Evolutionary conservation across 2,113 vertebrate genomes (phyloP), one percentile per base, ranked within the genome.

Genomic region (Nannobrachium achirus): DNA sequence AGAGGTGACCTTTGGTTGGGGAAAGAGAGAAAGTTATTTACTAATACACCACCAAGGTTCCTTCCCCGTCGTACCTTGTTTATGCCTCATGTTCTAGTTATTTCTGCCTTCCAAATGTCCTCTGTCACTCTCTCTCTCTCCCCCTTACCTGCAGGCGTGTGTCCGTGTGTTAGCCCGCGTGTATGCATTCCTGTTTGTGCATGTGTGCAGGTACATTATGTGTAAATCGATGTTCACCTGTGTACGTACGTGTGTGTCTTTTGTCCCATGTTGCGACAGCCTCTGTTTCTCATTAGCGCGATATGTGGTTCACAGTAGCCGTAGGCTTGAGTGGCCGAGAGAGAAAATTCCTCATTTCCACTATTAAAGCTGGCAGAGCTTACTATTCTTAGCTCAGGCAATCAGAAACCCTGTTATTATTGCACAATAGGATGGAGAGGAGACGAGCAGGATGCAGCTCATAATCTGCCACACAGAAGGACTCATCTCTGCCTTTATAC

Each of bases 321-420:
- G 11, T n/a, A 15, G 71, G 83, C 71, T 62, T 8, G 1, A 55
- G 71, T 69, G 56, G 53, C 66, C 45, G 58, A 45, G 41, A 48
- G 50, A 79, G 38, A 33, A 33, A 33, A 74, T 69, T 42, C 38
- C 56, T 42, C 8, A 73, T 65, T 57, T 61, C 69, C 50, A 11
- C 63, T 63, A 63, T 83, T 71, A 82, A 75, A 72, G 69, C 71
- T 56, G 66, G 66, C 6, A 59, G 69, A 51, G 67, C 76, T 42
- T 60, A 56, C 79, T 89, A 86, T 86, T 88, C 66, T 84, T 87
- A 86, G 83, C 76, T 33, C 79, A 67, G 63, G 79, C 75, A 83
- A 84, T 84, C 83, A 73, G 67, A 77, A 62, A 51, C 25, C 9
- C 73, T 79, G 63, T 78, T 75, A 79, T 89, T 86, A 78, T 83